phyloP scores from a whole-genome alignment of 1,140 invertebrate species.

The Drosophila ambigua region DNA sequence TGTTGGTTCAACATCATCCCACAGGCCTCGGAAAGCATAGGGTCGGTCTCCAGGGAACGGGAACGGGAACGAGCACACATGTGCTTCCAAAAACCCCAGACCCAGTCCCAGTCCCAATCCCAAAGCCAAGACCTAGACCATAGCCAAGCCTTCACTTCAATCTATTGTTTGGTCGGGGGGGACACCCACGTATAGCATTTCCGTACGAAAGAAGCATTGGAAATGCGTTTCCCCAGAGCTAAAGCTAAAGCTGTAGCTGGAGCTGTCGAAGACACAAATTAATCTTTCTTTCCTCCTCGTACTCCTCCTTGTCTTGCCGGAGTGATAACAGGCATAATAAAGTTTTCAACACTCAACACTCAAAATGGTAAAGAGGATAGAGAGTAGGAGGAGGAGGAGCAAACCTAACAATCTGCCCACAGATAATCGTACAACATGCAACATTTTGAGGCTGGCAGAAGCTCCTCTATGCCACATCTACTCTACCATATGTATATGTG shows the following conservation, averaged over 20 bases:
- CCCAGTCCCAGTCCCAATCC: background rate
- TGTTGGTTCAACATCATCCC: constrained; percentile 27
- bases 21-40: constrained; percentile 8
- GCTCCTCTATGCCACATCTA: background rate
- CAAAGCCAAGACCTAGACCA: constrained; percentile 5
- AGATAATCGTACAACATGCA: constrained; percentile 40
- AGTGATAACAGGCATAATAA: constrained; percentile 66
- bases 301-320: background rate
- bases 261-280: constrained; percentile 52
- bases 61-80: constrained; percentile 21
- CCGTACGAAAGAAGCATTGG: constrained; percentile 11
- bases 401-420: constrained; percentile 33
- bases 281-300: constrained; percentile 42
- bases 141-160: constrained; percentile 19
- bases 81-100: constrained; percentile 15
- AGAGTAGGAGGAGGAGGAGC: background rate
- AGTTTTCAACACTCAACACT: constrained; percentile 68
- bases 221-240: constrained; percentile 12
- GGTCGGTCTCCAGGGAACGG: constrained; percentile 12
- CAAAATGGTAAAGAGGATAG: constrained; percentile 3
- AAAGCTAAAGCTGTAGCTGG: background rate
- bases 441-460: constrained; percentile 23
- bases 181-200: constrained; percentile 47
- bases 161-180: constrained; percentile 35
- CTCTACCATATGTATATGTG: too few relatives aligned